Conservation (phyloP, 2,113 vertebrate genomes). For the Emydocephalus ijimae region DNA sequence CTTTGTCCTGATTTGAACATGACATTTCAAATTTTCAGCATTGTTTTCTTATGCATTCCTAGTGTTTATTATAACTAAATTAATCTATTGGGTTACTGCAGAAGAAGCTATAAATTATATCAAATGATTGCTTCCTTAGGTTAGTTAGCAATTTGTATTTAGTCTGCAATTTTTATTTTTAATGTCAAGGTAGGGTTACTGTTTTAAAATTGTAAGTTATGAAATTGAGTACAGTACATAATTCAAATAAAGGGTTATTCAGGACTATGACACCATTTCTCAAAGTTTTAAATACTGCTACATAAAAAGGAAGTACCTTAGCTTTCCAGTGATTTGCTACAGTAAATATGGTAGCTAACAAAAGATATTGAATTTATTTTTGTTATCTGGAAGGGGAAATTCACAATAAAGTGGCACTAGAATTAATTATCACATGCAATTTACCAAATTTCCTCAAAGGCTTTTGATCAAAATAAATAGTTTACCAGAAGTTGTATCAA, state of each 20-base stretch:
- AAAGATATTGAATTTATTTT: background rate
- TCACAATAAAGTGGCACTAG: background rate
- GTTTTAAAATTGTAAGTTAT: background rate
- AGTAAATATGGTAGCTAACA: background rate
- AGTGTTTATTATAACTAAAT: background rate
- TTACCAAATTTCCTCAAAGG: background rate
- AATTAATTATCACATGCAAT: background rate
- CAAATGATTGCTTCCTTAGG: background rate
- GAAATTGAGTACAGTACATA: background rate
- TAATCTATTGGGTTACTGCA: background rate
- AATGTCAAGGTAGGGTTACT: background rate
- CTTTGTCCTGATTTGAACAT: slow-evolving; percentile 2
- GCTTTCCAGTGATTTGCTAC: background rate
- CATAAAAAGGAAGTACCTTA: background rate
- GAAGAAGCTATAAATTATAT: background rate
- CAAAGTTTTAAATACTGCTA: background rate
- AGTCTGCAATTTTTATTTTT: background rate
- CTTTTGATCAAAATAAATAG: background rate
- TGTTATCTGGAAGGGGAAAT: background rate
- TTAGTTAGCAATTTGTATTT: background rate
- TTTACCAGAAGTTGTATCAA: background rate
- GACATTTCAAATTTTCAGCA: background rate
- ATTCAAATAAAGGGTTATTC: background rate
- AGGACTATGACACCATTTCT: background rate
- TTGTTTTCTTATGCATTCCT: background rate